Evolutionary conservation across 2,888 invertebrate genomes (phyloP).

Genomic region (Geotrupes spiniger): DNA sequence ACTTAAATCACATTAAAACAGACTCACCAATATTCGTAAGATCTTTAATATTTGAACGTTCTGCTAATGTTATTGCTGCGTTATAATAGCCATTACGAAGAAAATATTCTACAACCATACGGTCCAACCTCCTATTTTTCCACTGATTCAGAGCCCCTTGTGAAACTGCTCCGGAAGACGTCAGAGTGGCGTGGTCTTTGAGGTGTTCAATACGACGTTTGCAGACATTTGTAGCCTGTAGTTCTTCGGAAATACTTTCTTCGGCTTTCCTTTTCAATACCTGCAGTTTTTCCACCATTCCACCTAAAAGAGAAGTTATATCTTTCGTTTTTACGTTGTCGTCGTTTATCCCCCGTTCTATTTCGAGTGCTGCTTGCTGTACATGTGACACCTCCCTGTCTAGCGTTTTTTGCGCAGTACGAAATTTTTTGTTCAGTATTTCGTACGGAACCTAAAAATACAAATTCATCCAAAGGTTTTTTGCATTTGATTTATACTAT

Average conservation of each 20-base stretch:
- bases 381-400: conserved; percentile 92
- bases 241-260: conserved; percentile 88
- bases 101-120: conserved; percentile 96
- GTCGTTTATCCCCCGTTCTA: conserved; percentile 71
- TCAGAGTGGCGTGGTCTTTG: conserved; percentile 66
- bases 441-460: conserved; percentile 88
- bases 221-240: conserved; percentile 86
- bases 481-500: conserved; percentile 27
- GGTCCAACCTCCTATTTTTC: conserved; percentile 83
- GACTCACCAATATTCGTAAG: conserved; percentile 83
- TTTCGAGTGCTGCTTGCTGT: conserved; percentile 71
- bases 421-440: conserved; percentile 94
- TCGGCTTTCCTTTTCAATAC: conserved; percentile 92
- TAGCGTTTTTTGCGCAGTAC: conserved; percentile 89
- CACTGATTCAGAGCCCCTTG: conserved; percentile 70
- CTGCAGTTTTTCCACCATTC: conserved; percentile 84
- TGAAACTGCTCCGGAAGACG: conserved; percentile 44
- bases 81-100: conserved; percentile 93
- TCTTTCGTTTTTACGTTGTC: conserved; percentile 62
- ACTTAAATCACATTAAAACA: not conserved
- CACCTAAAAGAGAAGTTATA: conserved; percentile 77
- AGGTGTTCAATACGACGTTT: conserved; percentile 91
- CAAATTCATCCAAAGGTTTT: too few species aligned
- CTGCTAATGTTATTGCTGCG: conserved; percentile 84
- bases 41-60: conserved; percentile 75